Base-by-base conservation (phyloP, 1,140 invertebrate species). In the Zaprionus tsacasi region DNA sequence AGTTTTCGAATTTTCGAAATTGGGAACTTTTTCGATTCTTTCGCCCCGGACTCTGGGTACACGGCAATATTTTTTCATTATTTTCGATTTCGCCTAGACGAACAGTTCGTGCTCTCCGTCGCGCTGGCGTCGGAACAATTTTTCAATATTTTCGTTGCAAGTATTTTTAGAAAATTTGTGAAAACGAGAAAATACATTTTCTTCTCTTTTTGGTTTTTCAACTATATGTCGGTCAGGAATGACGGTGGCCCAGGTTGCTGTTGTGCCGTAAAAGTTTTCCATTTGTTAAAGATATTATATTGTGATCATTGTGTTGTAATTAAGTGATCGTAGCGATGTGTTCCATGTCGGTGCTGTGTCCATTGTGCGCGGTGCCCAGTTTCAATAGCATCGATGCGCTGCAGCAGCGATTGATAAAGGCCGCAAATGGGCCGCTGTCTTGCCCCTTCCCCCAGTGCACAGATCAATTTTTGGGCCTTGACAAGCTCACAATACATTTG, bases 401-500 rank as follows among this genome's bases (percentile, higher is more conserved):
- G 60, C 94, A 96, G 91, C 93, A 95, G 65, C 95, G 95, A 63
- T 93, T 97, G 54, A 95, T 97, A 50, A 95, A 94, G 80, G 96
- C 96, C 15, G 95, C 96, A 3, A 96, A 96, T 35, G 94, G 96
- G 68, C 95, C 95, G 56, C 92, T 97, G 58, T 90, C 93, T 36
- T 97, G 96, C 93, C 96, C 96, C 12, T 89, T 89, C 52, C 71
- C 78, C 13, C 94, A 97, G 27, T 97, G 96, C 88, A 94, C 95
- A 71, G 96, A 97, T 82, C 92, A 95, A 64, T 93, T 97, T 6
- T 91, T 94, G 59, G 96, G 96, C 3, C 94, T 97, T 60, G 96
- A 97, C 92, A 97, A 97, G 93, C 93, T 97, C n/a, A 97, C 96
- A 1, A 96, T 97, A 81, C 96, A 97, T 93, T 92, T 97, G 70